Base-by-base conservation (phyloP, 2,113 vertebrate species). In the Grammomys surdaster region DNA sequence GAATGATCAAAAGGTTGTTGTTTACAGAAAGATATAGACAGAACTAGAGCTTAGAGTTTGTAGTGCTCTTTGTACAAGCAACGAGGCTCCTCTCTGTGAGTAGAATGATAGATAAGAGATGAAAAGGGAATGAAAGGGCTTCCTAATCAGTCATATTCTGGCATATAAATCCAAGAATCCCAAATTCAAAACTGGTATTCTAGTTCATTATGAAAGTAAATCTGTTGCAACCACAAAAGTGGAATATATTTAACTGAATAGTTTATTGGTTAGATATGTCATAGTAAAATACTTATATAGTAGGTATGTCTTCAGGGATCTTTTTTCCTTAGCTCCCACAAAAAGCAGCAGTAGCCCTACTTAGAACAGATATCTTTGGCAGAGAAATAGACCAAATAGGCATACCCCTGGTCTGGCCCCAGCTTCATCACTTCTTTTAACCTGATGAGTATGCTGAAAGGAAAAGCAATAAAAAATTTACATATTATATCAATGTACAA, bases 261-360 rank as follows among this genome's bases (percentile, higher is more conserved):
- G 40, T 75, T 69, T 56, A 14, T 31, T 87, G 43, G 51, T 60
- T 51, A 88, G 46, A 75, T 58, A 63, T 70, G 51, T 58, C 31
- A 94, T n/a, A 72, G 88, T 90, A 43, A 96, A 92, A 88, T 92
- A 95, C n/a, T 46, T 10, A 81, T 22, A 43, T 1, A 14, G 40
- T 5, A 72, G n/a, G 31, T 26, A 14, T 43, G 19, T 20, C 40
- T 86, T 89, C 73, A 26, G 2, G 22, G 10, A 65, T 51, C 40
- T 31, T 75, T 22, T 70, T 85, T 40, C 31, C 31, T 67, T 72
- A 22, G 5, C 12, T 20, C 14, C 33, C 31, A 58, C 51, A 67
- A 81, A 70, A 31, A 82, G 46, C 26, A 20, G 58, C 46, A 88
- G 70, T 56, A 70, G 6, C n/a, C 46, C 69, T 87, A 28, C 2